Evolutionary conservation across 53 echinoderm and acorn worm species (phyloP).

Genomic region (Stichopus horrens): DNA sequence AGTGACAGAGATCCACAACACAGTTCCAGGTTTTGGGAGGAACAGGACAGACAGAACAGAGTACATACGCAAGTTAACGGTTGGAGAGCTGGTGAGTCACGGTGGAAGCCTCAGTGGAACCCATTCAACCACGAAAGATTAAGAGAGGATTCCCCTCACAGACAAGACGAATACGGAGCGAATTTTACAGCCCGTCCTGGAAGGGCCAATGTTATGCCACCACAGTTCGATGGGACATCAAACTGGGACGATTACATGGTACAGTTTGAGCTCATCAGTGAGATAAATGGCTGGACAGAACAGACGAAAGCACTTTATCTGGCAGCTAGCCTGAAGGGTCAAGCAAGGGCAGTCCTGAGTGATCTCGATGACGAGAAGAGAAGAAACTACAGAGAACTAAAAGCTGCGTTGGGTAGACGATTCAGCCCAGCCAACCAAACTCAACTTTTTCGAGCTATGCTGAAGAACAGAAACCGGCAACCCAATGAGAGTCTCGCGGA

Average conservation of each 20-base stretch:
- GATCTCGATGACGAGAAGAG: constrained; percentile 3
- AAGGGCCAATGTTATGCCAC: constrained; percentile 3
- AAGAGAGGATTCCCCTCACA: background rate
- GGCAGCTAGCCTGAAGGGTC: constrained; percentile 30
- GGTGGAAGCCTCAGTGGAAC: background rate
- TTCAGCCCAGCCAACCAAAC: background rate
- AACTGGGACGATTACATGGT: constrained; percentile 55
- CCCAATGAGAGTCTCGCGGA: constrained; percentile 6
- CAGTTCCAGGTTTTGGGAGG: background rate
- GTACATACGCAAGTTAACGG: background rate
- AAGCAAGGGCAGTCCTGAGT: constrained; percentile 15
- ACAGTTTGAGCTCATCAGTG: constrained; percentile 57
- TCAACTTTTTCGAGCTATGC: constrained; percentile 17
- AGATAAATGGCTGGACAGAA: constrained; percentile 55
- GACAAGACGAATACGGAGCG: background rate
- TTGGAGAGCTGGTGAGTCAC: background rate
- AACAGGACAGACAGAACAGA: background rate
- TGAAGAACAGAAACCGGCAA: constrained; percentile 16
- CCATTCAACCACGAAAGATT: background rate
- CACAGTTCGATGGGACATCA: constrained; percentile 46
- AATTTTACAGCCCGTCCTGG: background rate
- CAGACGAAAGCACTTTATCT: constrained; percentile 2
- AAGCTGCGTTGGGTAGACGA: background rate
- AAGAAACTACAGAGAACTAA: background rate
- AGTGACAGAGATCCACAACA: background rate